Evolutionary conservation across 1,140 invertebrate genomes (phyloP), one percentile per base, ranked within the genome.

Genomic region (Periplaneta americana): DNA sequence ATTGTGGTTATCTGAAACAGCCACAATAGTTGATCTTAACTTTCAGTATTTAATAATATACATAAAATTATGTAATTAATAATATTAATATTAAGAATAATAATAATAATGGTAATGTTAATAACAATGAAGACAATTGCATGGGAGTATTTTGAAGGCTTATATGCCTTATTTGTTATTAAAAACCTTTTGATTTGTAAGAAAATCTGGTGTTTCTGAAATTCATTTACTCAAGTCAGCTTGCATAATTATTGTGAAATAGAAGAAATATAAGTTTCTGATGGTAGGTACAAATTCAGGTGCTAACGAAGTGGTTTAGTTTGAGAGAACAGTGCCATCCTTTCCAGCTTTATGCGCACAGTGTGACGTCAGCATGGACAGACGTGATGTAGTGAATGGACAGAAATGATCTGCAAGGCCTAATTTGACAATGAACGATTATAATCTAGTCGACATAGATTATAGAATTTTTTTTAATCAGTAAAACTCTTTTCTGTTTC

Each of bases 391-490:
- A 76, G 9, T 76, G n/a, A 48, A 34, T 80, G 39, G 79, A 74
- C 31, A 74, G 22, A 80, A 80, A 80, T 74, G 48, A 80, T 80
- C 34, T 66, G 33, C 34, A 34, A 80, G 79, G 79, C 79, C 79
- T 80, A 80, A 80, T 80, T 80, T 80, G 79, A 80, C 79, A 80
- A 80, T 80, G 79, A 80, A 80, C 33, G 33, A 66, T 80, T 80
- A 78, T 78, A 36, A 74, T 80, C 79, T 80, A 80, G 79, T 80
- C 79, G n/a, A n/a, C 79, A 74, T 80, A 80, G 79, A 66, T 34
- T 48, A 66, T 80, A 80, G 79, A 33, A 74, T 80, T 76, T 76
- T 76, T 76, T 76, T 34, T 6, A 34, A 76, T 76, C 75, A 76
- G 13, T 10, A 22, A 34, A 33, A 4, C 4, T 35, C 15, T 76